phyloP scores from a whole-genome alignment of 2,113 vertebrate species.

The Lichenostomus cassidix region DNA sequence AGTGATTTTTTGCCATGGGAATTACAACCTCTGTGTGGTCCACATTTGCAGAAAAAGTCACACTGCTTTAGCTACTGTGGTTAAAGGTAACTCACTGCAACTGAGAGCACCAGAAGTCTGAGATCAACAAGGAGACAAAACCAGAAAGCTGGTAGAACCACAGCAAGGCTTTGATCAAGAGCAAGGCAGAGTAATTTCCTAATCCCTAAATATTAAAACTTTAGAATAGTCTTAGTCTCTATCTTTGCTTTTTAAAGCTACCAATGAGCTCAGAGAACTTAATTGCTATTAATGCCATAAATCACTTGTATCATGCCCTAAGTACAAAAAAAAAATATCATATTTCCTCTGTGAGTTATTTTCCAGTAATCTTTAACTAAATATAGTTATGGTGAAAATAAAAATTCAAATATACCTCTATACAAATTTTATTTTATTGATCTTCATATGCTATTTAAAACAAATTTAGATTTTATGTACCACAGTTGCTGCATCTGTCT shows the following conservation, averaged over 20 bases:
- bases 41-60: not conserved
- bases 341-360: not conserved
- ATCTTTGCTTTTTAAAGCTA: not conserved
- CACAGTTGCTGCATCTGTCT: not conserved
- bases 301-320: not conserved
- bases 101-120: not conserved
- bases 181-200: not conserved
- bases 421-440: not conserved
- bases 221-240: not conserved
- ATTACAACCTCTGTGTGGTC: not conserved
- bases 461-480: not conserved
- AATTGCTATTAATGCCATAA: not conserved
- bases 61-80: not conserved
- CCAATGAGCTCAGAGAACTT: not conserved
- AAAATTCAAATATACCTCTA: not conserved
- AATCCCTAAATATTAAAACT: not conserved
- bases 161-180: not conserved
- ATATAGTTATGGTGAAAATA: not conserved
- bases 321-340: constrained; percentile 20
- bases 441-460: not conserved
- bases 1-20: not conserved
- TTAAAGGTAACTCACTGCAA: not conserved
- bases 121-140: not conserved
- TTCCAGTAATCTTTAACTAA: constrained; percentile 21
- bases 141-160: not conserved